These are phyloP conservation scores for Cyanistes caeruleus DNA, from an alignment of 2,113 vertebrate species.

Conservation along the genomic window DNA sequence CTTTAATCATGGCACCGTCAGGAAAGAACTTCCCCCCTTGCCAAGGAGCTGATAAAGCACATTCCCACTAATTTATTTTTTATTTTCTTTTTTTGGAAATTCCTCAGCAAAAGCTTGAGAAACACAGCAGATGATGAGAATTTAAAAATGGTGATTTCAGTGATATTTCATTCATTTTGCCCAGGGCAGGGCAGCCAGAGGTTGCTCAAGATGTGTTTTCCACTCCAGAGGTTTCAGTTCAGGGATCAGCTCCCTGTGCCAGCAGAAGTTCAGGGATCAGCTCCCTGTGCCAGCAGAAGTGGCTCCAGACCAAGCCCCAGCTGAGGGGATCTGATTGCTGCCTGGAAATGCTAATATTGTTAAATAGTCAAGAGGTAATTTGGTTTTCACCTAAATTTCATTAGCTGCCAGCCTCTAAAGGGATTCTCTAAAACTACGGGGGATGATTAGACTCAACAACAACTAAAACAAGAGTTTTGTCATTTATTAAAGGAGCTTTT, in stretches of 20 bases:
- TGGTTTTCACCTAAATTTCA: neutral
- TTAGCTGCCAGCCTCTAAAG: constrained; percentile 13
- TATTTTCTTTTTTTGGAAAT: neutral
- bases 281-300: neutral
- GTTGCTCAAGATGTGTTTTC: neutral
- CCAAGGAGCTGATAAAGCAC: neutral
- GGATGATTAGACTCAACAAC: neutral
- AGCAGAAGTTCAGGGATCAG: neutral
- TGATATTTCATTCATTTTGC: neutral
- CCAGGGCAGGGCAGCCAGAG: neutral
- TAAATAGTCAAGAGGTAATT: neutral
- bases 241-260: neutral
- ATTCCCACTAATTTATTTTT: neutral
- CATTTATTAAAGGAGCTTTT: neutral
- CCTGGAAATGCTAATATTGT: neutral
- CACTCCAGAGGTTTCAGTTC: neutral
- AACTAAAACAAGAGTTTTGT: neutral
- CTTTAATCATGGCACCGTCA: neutral
- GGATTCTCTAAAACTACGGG: neutral
- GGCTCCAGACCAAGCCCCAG: neutral
- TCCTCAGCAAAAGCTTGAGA: neutral
- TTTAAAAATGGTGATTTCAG: neutral
- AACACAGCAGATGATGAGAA: neutral
- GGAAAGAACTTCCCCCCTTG: neutral
- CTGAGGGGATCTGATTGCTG: neutral